phyloP scores from a whole-genome alignment of 2,888 invertebrate species.

The Lydus trimaculatus region DNA sequence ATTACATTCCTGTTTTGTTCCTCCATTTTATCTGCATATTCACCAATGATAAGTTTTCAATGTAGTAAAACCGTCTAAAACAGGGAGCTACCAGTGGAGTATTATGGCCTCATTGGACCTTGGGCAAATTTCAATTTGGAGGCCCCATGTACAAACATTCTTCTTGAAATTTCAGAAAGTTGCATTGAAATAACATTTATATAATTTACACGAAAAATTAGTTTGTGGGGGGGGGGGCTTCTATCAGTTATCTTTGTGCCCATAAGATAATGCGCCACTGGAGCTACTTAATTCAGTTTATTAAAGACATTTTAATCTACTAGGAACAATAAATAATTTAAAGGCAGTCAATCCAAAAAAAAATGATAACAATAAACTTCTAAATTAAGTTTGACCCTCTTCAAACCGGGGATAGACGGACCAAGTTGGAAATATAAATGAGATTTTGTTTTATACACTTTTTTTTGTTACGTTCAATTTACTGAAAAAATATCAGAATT shows the following conservation, averaged over 20 bases:
- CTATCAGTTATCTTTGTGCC: no score
- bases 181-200: no score
- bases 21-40: background rate
- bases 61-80: no score
- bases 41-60: background rate
- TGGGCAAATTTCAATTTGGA: no score
- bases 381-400: slow-evolving; percentile 6
- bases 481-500: no score
- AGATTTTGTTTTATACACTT: background rate
- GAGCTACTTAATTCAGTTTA: background rate
- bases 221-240: no score
- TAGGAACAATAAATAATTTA: background rate
- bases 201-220: no score
- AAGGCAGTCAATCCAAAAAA: background rate
- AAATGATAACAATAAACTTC: background rate
- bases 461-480: background rate
- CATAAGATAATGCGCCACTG: no score
- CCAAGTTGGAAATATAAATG: background rate
- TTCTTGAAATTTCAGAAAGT: no score
- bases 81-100: no score
- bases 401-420: background rate
- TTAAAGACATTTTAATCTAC: slow-evolving; percentile 1
- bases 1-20: slow-evolving; percentile 25
- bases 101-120: no score
- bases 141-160: no score